A percentile compares a stretch with the other conserved stretches of the same genome.
Conservation (phyloP, 2,797 vertebrate species). For the Helostoma temminkii region DNA sequence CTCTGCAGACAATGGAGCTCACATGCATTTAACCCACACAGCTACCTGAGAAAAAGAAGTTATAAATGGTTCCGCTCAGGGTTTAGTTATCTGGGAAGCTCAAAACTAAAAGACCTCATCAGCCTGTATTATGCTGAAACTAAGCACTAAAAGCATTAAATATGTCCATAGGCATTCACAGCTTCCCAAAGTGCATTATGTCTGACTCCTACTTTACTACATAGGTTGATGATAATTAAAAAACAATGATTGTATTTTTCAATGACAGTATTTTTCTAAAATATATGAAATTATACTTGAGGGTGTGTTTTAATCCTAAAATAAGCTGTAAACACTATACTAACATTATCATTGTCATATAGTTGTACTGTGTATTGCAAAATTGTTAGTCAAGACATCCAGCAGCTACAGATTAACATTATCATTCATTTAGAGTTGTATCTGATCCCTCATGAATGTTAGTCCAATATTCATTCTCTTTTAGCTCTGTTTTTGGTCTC, state of each 20-base stretch:
- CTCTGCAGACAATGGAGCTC: conserved; percentile 56
- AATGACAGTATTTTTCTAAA: no score
- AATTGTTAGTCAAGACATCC: no score
- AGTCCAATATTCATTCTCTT: background rate
- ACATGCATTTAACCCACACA: conserved; percentile 64
- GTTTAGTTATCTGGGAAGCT: background rate
- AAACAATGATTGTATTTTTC: no score
- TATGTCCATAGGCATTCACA: no score
- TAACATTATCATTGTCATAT: no score
- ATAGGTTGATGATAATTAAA: no score
- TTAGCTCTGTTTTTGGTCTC: background rate
- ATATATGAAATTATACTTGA: no score
- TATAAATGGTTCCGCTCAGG: conserved; percentile 11
- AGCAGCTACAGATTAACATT: background rate
- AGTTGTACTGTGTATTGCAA: no score
- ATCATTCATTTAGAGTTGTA: background rate
- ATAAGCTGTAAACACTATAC: no score
- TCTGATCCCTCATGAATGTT: background rate
- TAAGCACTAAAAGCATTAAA: background rate
- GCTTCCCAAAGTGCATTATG: no score
- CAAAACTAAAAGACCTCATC: background rate
- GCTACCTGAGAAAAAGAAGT: conserved; percentile 43
- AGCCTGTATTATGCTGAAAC: conserved; percentile 1
- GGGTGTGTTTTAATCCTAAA: no score
- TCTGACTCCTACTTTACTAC: no score